A percentile compares a stretch with the other conserved stretches of the same genome.
Conservation (phyloP, 2,888 invertebrate species). For the Galerucella pusilla region DNA sequence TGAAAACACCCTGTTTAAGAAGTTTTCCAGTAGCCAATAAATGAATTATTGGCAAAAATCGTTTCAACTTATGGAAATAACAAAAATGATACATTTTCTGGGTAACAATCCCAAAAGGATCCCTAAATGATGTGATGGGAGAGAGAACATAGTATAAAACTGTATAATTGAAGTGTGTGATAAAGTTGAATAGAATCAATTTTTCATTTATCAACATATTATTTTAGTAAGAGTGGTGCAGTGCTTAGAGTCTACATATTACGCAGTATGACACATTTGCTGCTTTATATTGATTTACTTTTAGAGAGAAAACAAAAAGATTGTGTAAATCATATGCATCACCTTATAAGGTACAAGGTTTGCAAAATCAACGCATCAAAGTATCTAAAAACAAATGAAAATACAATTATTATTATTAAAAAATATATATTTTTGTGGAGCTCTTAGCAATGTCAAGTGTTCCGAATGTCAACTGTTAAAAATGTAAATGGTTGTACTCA, state of each 20-base stretch:
- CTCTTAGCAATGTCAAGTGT: background rate
- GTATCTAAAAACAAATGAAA: constrained; percentile 54
- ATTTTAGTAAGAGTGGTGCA: background rate
- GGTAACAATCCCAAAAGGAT: no score
- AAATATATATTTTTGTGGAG: background rate
- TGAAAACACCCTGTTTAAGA: no score
- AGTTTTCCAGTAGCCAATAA: no score
- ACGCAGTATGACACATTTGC: background rate
- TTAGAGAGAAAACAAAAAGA: background rate
- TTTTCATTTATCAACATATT: background rate
- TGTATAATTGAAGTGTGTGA: background rate
- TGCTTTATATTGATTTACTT: constrained; percentile 11
- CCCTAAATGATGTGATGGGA: background rate
- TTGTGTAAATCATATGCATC: constrained; percentile 42
- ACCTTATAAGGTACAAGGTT: constrained; percentile 49
- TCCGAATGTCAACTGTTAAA: background rate
- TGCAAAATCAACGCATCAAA: constrained; percentile 56
- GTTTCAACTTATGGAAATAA: no score
- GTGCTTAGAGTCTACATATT: constrained; percentile 16
- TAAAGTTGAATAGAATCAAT: background rate
- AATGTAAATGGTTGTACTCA: background rate
- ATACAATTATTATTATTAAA: constrained; percentile 39
- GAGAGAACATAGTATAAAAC: background rate
- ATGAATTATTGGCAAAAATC: no score
- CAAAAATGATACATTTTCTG: no score